Base-by-base conservation (phyloP, 2,888 invertebrate genomes). In the Punctoribates punctum region DNA sequence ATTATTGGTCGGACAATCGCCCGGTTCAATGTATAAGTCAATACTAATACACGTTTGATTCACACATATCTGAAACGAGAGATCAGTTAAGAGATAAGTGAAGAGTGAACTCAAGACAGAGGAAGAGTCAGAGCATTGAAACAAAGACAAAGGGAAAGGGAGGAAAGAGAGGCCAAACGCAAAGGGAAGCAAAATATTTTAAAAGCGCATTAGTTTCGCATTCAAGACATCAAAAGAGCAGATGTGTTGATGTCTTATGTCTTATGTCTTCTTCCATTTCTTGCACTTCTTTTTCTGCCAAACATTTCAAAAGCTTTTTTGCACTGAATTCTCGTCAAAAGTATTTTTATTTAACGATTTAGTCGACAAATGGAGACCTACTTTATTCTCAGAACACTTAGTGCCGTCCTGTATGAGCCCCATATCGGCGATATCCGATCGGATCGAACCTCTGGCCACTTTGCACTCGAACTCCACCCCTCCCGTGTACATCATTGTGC, bases 391-490 rank as follows among this genome's bases (percentile, higher is more conserved):
- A 11, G 94, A 95, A 85, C 97, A 97, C 57, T 92, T 91, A 20
- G 96, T 95, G 27, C 97, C 97, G 85, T 97, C 96, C 81, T 90
- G 88, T 76, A 96, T 96, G 81, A 97, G 87, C 1, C 96, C 96
- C 83, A 92, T 87, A n/a, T 89, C 90, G 8, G 89, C 89, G 82
- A 89, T 88, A 82, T 90, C 89, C 65, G 86, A 85, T 54, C 88
- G 87, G 73, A 78, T 79, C 89, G 90, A 13, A 91, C 91, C 46
- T 91, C 89, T 20, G n/a, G 78, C 77, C 17, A 78, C 78, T 51
- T 96, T 97, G 95, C 96, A 97, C 85, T 96, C 94, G 83, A 91
- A 94, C 84, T 96, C 94, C 78, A 88, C 87, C 62, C 93, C 92
- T 82, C 92, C 92, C 83, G 92, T 92, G 78, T 92, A 91, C 83